Conservation (phyloP, 2,113 vertebrate genomes). For the Seriola rivoliana region DNA sequence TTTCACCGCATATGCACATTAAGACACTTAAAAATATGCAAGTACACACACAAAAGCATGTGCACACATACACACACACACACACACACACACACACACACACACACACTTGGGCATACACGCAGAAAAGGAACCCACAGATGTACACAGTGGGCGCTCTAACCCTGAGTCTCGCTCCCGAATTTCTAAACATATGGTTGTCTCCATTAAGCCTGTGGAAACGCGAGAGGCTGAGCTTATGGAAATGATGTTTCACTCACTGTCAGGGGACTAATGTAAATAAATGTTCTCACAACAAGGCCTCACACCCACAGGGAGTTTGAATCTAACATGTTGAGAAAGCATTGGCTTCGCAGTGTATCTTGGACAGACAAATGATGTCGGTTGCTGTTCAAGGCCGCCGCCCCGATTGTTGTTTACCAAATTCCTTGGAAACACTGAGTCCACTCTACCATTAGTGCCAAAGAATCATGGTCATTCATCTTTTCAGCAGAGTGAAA, state of each 20-base stretch:
- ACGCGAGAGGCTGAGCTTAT: conserved; percentile 46
- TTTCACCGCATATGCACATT: conserved; percentile 54
- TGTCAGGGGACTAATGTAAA: conserved; percentile 68
- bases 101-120: conserved; percentile 36
- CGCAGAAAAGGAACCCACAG: conserved; percentile 45
- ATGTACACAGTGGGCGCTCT: conserved; percentile 49
- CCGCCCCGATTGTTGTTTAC: conserved; percentile 28
- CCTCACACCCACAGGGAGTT: conserved; percentile 26
- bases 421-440: conserved; percentile 37
- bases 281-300: conserved; percentile 61
- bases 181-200: conserved; percentile 68
- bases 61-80: conserved; percentile 26
- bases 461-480: conserved; percentile 17
- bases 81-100: conserved; percentile 32
- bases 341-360: conserved; percentile 17
- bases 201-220: conserved; percentile 52
- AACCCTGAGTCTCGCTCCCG: conserved; percentile 36
- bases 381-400: conserved; percentile 42
- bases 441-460: conserved; percentile 19
- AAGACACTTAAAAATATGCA: conserved; percentile 55
- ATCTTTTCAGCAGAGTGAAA: conserved; percentile 30
- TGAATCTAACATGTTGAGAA: conserved; percentile 57
- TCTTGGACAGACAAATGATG: conserved; percentile 45
- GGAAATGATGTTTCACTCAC: conserved; percentile 63
- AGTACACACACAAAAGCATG: conserved; percentile 20